These are phyloP conservation scores for Epizoanthus rinbou DNA, from an alignment of 92 coral and sea anemone species.

Conservation along the genomic window DNA sequence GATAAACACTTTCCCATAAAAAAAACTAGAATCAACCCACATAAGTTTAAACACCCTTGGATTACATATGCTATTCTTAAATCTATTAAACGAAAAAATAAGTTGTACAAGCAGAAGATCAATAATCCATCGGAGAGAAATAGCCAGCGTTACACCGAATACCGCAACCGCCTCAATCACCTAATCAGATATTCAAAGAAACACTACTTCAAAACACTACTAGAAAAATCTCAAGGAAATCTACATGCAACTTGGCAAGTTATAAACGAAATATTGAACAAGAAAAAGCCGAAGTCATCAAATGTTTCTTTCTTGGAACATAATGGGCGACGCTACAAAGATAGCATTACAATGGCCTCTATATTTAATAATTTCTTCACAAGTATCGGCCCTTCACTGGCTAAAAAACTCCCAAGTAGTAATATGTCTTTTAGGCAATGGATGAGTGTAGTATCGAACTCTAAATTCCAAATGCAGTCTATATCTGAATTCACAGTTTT, in stretches of 20 bases:
- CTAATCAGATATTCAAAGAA: not conserved
- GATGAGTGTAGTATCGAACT: not conserved
- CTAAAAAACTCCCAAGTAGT: not conserved
- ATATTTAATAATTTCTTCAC: slow-evolving; percentile 23
- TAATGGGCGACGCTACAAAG: not conserved
- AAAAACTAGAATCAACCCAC: not conserved
- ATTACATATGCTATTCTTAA: not conserved
- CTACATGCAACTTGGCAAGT: not conserved
- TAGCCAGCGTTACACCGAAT: not conserved
- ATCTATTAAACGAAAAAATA: not conserved
- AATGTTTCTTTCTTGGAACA: not conserved
- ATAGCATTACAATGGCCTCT: not conserved
- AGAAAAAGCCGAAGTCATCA: not conserved
- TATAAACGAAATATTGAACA: slow-evolving; percentile 19
- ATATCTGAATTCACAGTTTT: slow-evolving; percentile 3
- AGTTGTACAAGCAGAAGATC: not conserved
- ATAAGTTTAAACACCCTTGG: not conserved
- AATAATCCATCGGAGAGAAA: not conserved
- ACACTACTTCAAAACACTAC: not conserved
- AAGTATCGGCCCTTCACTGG: slow-evolving; percentile 14
- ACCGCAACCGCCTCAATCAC: not conserved
- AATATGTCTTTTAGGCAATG: not conserved
- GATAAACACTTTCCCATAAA: slow-evolving; percentile 1
- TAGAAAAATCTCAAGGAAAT: slow-evolving; percentile 25
- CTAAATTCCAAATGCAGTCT: not conserved